These are phyloP conservation scores for Ferdinandea cuprea DNA, from an alignment of 2,888 invertebrate species.

Conservation along the genomic window DNA sequence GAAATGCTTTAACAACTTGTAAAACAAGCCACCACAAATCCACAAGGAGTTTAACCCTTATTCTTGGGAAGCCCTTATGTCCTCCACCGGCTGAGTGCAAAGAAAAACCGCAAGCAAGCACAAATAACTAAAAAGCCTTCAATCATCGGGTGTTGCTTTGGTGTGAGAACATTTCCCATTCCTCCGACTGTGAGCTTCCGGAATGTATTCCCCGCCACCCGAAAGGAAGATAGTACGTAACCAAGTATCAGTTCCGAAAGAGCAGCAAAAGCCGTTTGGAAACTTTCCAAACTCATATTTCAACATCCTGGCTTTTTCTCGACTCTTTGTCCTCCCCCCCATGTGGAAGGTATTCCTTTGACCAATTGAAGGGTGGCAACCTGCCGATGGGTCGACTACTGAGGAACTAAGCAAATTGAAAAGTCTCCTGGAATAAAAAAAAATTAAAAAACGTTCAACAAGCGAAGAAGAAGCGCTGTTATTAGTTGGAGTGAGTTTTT, in stretches of 20 bases:
- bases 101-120: conserved; percentile 69
- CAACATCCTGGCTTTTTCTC: conserved; percentile 53
- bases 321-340: background rate
- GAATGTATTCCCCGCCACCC: background rate
- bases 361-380: conserved; percentile 52
- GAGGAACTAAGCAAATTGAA: conserved; percentile 56
- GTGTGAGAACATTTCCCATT: conserved; percentile 23
- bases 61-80: conserved; percentile 26
- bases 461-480: conserved; percentile 36
- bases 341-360: conserved; percentile 31
- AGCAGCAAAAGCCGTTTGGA: conserved; percentile 54
- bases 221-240: background rate
- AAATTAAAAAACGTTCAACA: conserved; percentile 58
- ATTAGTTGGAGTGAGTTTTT: conserved; percentile 37
- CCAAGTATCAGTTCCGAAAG: conserved; percentile 29
- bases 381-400: conserved; percentile 8
- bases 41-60: conserved; percentile 47
- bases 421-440: conserved; percentile 25
- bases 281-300: conserved; percentile 71
- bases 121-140: conserved; percentile 70
- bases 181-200: background rate
- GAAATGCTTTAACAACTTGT: conserved; percentile 63
- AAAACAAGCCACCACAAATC: conserved; percentile 50
- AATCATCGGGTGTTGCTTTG: conserved; percentile 44
- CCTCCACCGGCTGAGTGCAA: conserved; percentile 41